Conservation (phyloP, 2,888 invertebrate genomes). For the Trypoxylon attenuatum region DNA sequence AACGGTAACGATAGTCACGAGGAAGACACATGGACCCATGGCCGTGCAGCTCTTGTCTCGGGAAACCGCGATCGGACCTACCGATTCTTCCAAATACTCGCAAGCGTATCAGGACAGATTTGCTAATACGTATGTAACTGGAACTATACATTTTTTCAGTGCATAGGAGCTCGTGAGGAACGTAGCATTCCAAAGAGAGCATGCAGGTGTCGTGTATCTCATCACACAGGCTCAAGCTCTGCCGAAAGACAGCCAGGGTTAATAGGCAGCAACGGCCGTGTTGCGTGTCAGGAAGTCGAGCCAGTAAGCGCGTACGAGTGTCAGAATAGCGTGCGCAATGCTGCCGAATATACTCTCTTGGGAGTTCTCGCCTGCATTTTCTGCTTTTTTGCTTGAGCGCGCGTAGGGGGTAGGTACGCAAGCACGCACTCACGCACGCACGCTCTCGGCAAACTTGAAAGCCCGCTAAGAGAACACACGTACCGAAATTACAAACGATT, state of each 20-base stretch:
- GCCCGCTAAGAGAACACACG: constrained; percentile 57
- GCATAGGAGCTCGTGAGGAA: neutral
- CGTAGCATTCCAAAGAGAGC: constrained; percentile 1
- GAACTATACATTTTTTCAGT: neutral
- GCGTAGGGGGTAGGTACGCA: constrained; percentile 42
- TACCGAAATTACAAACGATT: constrained; percentile 57
- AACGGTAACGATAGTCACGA: constrained; percentile 22
- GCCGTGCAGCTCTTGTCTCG: too few relatives aligned
- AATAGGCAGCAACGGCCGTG: constrained; percentile 7
- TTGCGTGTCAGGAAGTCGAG: constrained; percentile 24
- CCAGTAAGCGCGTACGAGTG: constrained; percentile 17
- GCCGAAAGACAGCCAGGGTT: constrained; percentile 18
- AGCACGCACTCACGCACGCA: constrained; percentile 13
- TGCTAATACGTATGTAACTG: too few relatives aligned
- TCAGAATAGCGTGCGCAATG: constrained; percentile 25
- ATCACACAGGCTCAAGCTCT: neutral
- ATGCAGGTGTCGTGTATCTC: constrained; percentile 31
- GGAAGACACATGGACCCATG: neutral
- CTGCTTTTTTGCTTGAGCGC: constrained; percentile 25
- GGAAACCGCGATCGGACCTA: too few relatives aligned
- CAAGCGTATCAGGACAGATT: too few relatives aligned
- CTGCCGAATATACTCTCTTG: constrained; percentile 11
- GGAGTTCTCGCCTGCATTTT: constrained; percentile 13
- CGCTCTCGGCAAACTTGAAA: constrained; percentile 37
- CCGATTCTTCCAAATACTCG: too few relatives aligned